Base-by-base conservation (phyloP, 2,113 vertebrate species). In the Calyptommatus sinebrachiatus region DNA sequence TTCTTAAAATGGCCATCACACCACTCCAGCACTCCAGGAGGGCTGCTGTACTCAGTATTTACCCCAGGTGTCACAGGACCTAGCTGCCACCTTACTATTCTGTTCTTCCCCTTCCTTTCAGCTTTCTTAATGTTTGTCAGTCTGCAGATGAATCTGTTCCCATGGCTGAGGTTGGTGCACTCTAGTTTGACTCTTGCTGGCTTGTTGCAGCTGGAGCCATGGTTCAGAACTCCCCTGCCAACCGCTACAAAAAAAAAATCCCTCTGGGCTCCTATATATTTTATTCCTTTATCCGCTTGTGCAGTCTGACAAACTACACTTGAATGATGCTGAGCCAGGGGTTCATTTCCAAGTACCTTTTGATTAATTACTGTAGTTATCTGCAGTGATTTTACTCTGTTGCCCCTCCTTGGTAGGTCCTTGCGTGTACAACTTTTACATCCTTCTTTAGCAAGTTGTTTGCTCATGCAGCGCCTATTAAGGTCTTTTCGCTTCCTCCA, bases 401-500 rank as follows among this genome's bases (percentile, higher is more conserved):
- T 21, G 12, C 6, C 7, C 62, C 10, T 48, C 63, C 0, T 0
- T 0, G 6, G 45, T 73, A 5, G 48, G 29, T 62, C 68, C 63
- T 70, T 53, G 41, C 1, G 0, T 9, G 53, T 57, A 0, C 0
- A 0, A 62, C 16, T 2, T 57, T 24, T 66, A 10, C 70, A 0
- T 24, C 8, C 48, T 60, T 80, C 53, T 68, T 50, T 1, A 14
- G 76, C 60, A 41, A 0, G 26, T 4, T 11, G 18, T 71, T 76
- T 57, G 66, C 76, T 66, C 84, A 26, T n/a, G 45, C 50, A 24
- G 63, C 18, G 12, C 2, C 14, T 60, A 60, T 74, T 78, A 62
- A 75, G 60, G 68, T 50, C 35, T 86, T 80, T 67, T 78, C 50
- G 84, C 84, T 76, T 48, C 77, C 31, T 71, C 65, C 7, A 0